phyloP scores from a whole-genome alignment of 2,888 invertebrate species.

The Eutolmus rufibarbis region DNA sequence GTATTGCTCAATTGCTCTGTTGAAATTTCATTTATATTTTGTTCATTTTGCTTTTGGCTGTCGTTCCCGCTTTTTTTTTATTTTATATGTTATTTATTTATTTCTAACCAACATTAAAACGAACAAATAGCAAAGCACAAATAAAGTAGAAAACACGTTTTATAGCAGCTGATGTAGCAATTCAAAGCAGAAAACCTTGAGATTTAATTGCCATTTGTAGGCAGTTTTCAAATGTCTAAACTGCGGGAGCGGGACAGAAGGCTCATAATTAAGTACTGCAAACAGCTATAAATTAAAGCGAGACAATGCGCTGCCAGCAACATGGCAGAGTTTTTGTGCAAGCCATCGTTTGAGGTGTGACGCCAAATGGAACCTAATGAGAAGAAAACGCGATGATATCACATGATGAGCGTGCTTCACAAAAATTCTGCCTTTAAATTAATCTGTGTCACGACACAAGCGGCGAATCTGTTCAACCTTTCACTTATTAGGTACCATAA shows the following conservation, averaged over 20 bases:
- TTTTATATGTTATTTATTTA: neutral
- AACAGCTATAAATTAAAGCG: slow-evolving; percentile 20
- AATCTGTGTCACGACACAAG: neutral
- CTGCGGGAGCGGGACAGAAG: neutral
- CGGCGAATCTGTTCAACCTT: neutral
- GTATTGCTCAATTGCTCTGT: slow-evolving; percentile 35
- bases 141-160: neutral
- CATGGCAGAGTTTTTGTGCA: neutral
- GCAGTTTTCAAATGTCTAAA: neutral
- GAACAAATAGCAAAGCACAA: neutral
- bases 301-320: neutral
- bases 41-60: neutral
- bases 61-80: neutral
- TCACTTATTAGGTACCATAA: neutral
- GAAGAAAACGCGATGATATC: neutral
- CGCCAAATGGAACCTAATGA: neutral
- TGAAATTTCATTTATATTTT: slow-evolving; percentile 14
- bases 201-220: slow-evolving; percentile 28
- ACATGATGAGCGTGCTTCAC: neutral
- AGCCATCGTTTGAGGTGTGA: neutral
- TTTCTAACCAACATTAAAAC: neutral
- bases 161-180: slow-evolving; percentile 21
- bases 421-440: neutral
- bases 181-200: slow-evolving; percentile 32
- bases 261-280: neutral